Percentiles rank a stretch among this genome's conserved stretches.
Conservation (phyloP, 2,113 vertebrate genomes). For the Halcyon malimbica region DNA sequence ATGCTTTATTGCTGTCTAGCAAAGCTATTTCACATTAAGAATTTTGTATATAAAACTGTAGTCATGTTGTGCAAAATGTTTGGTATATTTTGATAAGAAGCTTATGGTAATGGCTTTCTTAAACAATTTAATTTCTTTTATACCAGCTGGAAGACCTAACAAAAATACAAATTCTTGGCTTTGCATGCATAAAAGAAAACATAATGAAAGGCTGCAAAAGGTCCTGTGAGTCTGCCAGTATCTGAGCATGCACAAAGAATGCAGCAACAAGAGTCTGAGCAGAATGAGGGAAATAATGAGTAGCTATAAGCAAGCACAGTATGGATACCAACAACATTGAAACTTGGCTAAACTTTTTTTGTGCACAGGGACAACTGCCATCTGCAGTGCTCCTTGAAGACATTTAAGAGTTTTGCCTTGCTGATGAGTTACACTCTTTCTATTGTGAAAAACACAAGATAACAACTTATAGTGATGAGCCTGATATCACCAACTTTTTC, state of each 20-base stretch:
- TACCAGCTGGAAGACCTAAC: background rate
- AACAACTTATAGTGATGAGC: background rate
- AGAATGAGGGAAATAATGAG: background rate
- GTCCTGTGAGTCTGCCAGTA: background rate
- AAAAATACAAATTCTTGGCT: background rate
- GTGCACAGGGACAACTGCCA: background rate
- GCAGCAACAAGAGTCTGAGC: background rate
- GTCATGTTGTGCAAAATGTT: slow-evolving; percentile 7
- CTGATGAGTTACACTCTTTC: background rate
- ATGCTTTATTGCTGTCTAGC: slow-evolving; percentile 6
- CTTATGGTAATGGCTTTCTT: background rate
- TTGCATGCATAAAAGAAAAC: background rate
- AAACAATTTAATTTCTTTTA: slow-evolving; percentile 35
- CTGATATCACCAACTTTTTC: background rate
- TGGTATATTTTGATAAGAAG: slow-evolving; percentile 37
- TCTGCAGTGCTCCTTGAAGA: background rate
- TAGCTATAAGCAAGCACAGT: background rate
- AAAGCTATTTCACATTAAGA: slow-evolving; percentile 17
- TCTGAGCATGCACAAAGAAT: background rate
- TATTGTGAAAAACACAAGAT: background rate
- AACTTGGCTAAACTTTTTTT: background rate
- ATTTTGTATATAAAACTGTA: slow-evolving; percentile 19
- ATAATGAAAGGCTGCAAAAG: slow-evolving; percentile 7
- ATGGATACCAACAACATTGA: background rate
- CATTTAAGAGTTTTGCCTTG: background rate